Conservation (phyloP, 92 coral and sea anemone species). For the Zoanthus solanderi region DNA sequence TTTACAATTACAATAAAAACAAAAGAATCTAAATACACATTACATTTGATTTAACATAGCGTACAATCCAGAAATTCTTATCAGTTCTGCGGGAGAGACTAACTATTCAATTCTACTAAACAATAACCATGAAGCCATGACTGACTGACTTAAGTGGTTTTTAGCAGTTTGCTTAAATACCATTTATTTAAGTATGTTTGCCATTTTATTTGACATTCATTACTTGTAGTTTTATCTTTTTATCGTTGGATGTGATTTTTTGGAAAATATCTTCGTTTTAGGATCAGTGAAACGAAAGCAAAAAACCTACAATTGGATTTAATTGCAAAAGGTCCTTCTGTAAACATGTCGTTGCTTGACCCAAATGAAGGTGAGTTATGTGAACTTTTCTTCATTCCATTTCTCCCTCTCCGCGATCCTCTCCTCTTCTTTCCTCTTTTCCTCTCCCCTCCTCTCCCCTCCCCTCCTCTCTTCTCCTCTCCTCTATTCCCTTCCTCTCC, state of each 20-base stretch:
- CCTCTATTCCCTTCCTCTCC: background rate
- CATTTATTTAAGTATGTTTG: too few relatives aligned
- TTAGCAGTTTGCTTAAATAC: too few relatives aligned
- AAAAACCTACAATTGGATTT: conserved; percentile 9
- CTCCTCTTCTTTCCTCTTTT: background rate
- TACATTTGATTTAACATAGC: too few relatives aligned
- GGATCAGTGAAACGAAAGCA: conserved; percentile 4
- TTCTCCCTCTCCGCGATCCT: background rate
- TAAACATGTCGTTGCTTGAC: conserved; percentile 21
- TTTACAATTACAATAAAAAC: too few relatives aligned
- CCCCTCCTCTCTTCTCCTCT: background rate
- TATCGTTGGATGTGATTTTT: background rate
- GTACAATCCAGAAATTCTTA: too few relatives aligned
- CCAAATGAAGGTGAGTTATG: background rate
- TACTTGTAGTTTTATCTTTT: background rate
- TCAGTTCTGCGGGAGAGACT: too few relatives aligned
- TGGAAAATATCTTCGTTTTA: background rate
- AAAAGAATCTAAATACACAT: too few relatives aligned
- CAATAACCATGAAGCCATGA: too few relatives aligned
- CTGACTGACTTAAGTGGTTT: too few relatives aligned
- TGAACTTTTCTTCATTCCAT: background rate
- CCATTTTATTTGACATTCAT: background rate
- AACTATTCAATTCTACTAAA: too few relatives aligned
- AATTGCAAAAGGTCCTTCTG: conserved; percentile 18
- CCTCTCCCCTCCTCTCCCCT: background rate